Conservation (phyloP, 2,888 invertebrate genomes). For the Tipula unca region DNA sequence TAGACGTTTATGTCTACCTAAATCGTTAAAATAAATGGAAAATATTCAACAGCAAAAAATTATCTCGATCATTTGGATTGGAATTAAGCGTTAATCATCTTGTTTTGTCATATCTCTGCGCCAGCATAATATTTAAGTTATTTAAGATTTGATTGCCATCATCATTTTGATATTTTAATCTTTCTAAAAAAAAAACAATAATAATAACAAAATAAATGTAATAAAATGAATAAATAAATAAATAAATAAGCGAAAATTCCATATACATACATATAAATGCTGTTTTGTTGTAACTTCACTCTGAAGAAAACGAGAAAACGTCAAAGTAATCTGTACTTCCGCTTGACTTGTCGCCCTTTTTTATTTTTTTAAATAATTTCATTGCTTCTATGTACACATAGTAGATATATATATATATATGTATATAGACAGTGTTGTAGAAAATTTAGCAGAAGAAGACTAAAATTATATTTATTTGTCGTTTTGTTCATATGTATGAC, state of each 20-base stretch:
- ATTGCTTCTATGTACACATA: background rate
- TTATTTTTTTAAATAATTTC: background rate
- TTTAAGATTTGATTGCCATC: background rate
- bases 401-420: background rate
- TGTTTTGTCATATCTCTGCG: no score
- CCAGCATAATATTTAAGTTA: background rate
- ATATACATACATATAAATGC: background rate
- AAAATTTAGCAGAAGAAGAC: background rate
- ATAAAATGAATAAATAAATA: background rate
- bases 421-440: background rate
- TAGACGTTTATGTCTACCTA: no score
- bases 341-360: constrained; percentile 16
- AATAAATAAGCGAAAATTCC: background rate
- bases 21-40: no score
- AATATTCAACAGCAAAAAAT: background rate
- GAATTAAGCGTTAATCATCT: background rate
- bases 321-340: constrained; percentile 17
- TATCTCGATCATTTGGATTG: background rate
- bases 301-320: background rate
- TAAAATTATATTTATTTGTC: background rate
- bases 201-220: no score
- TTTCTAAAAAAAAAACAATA: background rate
- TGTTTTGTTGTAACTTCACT: background rate
- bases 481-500: background rate
- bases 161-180: background rate